phyloP scores from a whole-genome alignment of 2,113 vertebrate species.

The Dicrurus megarhynchus region DNA sequence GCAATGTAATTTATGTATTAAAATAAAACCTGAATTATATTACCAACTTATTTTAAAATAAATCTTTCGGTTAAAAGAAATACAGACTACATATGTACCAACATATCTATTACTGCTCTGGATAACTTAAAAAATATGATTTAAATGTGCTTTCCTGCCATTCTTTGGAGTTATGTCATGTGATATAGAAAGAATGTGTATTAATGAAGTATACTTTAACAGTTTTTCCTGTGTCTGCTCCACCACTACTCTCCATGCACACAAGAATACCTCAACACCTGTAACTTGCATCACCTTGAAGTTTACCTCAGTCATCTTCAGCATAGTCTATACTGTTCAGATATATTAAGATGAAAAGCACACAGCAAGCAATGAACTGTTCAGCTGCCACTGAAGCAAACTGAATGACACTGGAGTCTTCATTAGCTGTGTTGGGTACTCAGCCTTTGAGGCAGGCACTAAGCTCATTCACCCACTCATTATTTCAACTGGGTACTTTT shows the following conservation, averaged over 20 bases:
- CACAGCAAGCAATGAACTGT: rapidly evolving
- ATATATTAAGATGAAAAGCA: background rate
- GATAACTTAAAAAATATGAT: background rate
- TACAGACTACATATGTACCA: background rate
- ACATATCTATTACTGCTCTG: background rate
- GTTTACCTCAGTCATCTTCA: background rate
- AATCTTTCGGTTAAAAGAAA: background rate
- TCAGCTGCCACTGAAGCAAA: background rate
- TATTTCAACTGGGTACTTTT: background rate
- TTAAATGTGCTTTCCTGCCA: background rate
- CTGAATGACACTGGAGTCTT: background rate
- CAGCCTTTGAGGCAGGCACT: background rate
- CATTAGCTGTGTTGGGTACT: background rate
- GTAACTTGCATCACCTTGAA: background rate
- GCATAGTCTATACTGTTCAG: background rate
- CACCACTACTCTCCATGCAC: rapidly evolving
- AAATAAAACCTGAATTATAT: background rate
- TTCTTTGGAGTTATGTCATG: background rate
- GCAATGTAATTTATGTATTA: background rate
- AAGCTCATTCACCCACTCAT: background rate
- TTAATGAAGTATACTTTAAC: background rate
- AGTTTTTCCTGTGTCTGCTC: background rate
- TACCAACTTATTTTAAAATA: background rate
- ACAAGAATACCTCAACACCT: background rate
- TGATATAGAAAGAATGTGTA: background rate